Conservation (phyloP, 2,888 invertebrate genomes). For the Charanyca ferruginea region DNA sequence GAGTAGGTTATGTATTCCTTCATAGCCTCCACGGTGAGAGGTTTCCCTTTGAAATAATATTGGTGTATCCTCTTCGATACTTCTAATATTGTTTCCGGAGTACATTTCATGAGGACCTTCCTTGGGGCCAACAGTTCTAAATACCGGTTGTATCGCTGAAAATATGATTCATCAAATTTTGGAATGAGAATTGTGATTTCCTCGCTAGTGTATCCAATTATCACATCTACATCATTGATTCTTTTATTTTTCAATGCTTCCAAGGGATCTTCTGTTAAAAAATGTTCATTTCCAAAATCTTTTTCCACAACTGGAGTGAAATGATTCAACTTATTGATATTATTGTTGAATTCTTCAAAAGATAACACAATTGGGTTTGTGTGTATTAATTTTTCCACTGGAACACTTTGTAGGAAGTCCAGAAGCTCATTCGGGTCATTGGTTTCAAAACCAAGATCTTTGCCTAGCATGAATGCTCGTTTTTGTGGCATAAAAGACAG, state of each 20-base stretch:
- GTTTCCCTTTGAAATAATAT: conserved; percentile 72
- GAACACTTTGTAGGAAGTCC: conserved; percentile 73
- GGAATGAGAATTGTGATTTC: conserved; percentile 87
- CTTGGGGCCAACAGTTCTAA: conserved; percentile 74
- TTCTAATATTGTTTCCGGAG: conserved; percentile 65
- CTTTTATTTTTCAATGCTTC: conserved; percentile 80
- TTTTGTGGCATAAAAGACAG: conserved; percentile 66
- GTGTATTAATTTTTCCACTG: conserved; percentile 69
- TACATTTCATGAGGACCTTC: conserved; percentile 65
- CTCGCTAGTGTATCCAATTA: conserved; percentile 93
- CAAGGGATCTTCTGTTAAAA: conserved; percentile 70
- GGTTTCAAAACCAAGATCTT: conserved; percentile 72
- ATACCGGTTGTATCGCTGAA: conserved; percentile 64
- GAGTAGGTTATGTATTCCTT: conserved; percentile 68
- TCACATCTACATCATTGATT: conserved; percentile 90
- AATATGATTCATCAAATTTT: conserved; percentile 38
- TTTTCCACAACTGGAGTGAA: conserved; percentile 79
- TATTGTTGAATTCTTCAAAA: conserved; percentile 68
- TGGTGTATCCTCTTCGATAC: conserved; percentile 70
- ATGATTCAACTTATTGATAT: conserved; percentile 68
- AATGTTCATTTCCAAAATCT: conserved; percentile 73
- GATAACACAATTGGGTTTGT: conserved; percentile 67
- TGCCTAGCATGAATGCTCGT: conserved; percentile 74
- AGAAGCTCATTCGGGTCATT: conserved; percentile 71
- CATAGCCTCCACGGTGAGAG: conserved; percentile 58